Evolutionary conservation across 2,888 invertebrate genomes (phyloP).

Genomic region (Slavum lentiscoides): DNA sequence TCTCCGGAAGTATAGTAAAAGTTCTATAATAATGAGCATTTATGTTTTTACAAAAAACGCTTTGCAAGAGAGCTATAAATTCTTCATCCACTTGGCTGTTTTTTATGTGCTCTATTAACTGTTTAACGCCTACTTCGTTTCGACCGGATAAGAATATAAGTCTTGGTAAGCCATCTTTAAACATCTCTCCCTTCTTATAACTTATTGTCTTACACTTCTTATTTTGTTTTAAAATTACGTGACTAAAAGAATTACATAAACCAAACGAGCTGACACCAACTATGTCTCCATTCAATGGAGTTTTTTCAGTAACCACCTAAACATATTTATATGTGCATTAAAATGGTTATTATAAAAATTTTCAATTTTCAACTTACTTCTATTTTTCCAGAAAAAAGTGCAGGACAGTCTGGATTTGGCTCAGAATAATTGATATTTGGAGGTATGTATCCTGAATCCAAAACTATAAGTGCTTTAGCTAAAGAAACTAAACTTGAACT

Average conservation of each 20-base stretch:
- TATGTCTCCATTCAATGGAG: conserved; percentile 61
- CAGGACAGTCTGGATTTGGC: conserved; percentile 56
- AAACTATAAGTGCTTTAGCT: conserved; percentile 60
- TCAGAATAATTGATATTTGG: conserved; percentile 57
- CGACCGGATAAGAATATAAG: conserved; percentile 56
- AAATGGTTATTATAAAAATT: background rate
- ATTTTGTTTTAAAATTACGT: conserved; percentile 53
- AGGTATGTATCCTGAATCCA: conserved; percentile 57
- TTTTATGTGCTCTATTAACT: conserved; percentile 14
- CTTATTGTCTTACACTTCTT: conserved; percentile 23
- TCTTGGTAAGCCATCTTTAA: conserved; percentile 54
- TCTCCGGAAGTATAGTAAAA: conserved; percentile 38
- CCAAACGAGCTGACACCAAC: conserved; percentile 60
- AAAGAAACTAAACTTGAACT: conserved; percentile 61
- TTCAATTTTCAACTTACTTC: conserved; percentile 55
- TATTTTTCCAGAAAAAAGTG: conserved; percentile 56
- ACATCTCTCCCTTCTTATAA: conserved; percentile 55
- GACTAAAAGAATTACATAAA: conserved; percentile 46
- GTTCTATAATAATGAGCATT: conserved; percentile 51
- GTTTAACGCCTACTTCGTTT: conserved; percentile 52
- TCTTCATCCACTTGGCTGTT: conserved; percentile 53
- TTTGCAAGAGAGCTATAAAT: conserved; percentile 54
- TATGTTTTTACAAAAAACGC: conserved; percentile 50
- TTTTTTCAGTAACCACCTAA: conserved; percentile 57
- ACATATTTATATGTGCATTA: background rate